Base-by-base conservation (phyloP, 2,888 invertebrate species). In the Drosophila colorata region DNA sequence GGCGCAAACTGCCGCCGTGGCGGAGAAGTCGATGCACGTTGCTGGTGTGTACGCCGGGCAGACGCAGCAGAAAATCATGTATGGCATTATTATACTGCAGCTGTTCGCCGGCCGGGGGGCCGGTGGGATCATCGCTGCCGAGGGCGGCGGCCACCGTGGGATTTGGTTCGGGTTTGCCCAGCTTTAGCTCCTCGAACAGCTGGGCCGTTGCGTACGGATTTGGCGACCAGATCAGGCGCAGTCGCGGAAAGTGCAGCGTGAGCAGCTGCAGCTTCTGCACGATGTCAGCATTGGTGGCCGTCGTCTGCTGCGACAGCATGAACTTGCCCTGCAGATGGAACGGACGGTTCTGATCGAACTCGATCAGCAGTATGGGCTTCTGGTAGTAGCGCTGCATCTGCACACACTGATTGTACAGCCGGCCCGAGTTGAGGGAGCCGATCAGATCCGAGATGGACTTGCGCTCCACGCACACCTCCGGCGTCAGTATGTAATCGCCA, bases 401-500 rank as follows among this genome's bases (percentile, higher is more conserved):
- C 40, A 97, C 96, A 76, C 98, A 97, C 92, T 99, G 99, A 90
- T 97, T 97, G 93, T 98, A 99, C 28, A 99, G 94, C 14, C 99
- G 95, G 0, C 99, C 99, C 43, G 96, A 97, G 92, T 98, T 97
- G 31, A 99, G 93, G 0, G 99, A 99, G 6, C 98, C 98, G 84
- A 99, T 98, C 77, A 99, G 93, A 94, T 99, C 99, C 6, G 97
- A 98, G 72, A 99, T 94, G 49, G 98, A 98, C 93, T 99, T 99
- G 52, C 99, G 94, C 93, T 99, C 99, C 16, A 99, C 96, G 90
- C 99, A 99, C 75, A 99, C 97, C 20, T 98, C 98, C 0, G 98
- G 98, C 0, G 99, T 98, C 14, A 99, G 93, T 89, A 99, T 98
- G 91, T 99, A 99, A 93, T 99, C 99, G 0, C 99, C 99, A 65